Base-by-base conservation (phyloP, 35 echinoderm and acorn worm species). In the Heliocidaris tuberculata region DNA sequence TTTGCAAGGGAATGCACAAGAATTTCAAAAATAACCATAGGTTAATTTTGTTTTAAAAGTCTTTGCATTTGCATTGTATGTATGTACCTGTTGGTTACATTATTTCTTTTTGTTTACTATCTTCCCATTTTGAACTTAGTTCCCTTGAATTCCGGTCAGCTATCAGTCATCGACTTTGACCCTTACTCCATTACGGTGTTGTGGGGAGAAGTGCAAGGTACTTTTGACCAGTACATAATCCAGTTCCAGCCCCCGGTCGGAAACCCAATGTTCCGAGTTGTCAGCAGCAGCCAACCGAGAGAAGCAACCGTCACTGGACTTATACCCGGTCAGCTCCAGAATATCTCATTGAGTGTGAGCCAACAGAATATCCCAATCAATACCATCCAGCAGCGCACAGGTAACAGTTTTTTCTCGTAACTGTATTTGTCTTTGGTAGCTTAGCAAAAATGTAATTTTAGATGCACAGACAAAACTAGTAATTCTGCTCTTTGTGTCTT, bases 141-240 rank as follows among this genome's bases (percentile, higher is more conserved):
- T 78, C 4, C 65, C 15, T 78, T 78, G 65, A 47, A 95, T 8
- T 7, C 16, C 16, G n/a, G 31, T 6, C 47, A 94, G 31, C 50
- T 96, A 27, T 50, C 93, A 12, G 95, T 96, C 49, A 94, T 94
- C 21, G 93, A 94, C 86, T 89, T 54, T 19, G 93, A 49, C 24
- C 60, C 61, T 11, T 61, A 24, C 5, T 86, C 61, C 48, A 94
- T 96, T 13, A 89, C 85, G 1, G 50, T 96, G 24, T 49, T 96
- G 6, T 96, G 95, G 95, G 95, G 95, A 31, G 27, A n/a, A 54
- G 85, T 93, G 85, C 2, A 30, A 29, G 94, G 86, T 48, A 21
- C 19, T 0, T 54, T 95, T 48, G 31, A 47, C 16, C 15, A 31
- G 30, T 95, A 95, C 54, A 32, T 95, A 48, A 59, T 93, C 50